These are phyloP conservation scores for Vultur gryphus DNA, from an alignment of 2,797 vertebrate species.

Conservation along the genomic window DNA sequence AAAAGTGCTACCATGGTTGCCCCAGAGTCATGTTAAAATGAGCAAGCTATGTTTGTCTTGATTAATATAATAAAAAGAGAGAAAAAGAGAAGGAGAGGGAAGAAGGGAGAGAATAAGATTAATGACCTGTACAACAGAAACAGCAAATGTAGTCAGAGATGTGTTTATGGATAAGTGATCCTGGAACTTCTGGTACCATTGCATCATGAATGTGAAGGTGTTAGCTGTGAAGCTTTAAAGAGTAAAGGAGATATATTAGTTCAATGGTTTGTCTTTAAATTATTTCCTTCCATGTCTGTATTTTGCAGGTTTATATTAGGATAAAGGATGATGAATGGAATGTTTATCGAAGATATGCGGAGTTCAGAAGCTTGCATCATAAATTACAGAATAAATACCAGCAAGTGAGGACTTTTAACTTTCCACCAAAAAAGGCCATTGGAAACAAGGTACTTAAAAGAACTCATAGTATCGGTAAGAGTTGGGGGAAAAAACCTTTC, in stretches of 20 bases:
- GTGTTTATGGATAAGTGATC: neutral
- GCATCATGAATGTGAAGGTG: neutral
- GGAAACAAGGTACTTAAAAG: conserved; percentile 90
- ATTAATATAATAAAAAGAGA: neutral
- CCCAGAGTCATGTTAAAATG: neutral
- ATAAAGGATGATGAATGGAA: conserved; percentile 99
- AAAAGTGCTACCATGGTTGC: neutral
- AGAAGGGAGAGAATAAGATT: neutral
- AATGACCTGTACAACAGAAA: neutral
- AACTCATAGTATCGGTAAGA: neutral
- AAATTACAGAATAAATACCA: conserved; percentile 86
- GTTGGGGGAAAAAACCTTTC: neutral
- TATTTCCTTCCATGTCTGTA: neutral
- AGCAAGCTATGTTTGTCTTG: neutral
- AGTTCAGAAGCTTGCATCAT: conserved; percentile 91
- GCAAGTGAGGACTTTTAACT: conserved; percentile 87
- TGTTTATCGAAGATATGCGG: conserved; percentile 91
- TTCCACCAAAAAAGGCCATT: conserved; percentile 97
- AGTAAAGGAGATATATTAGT: neutral
- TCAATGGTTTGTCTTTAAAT: neutral
- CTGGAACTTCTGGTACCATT: neutral
- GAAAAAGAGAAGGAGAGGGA: neutral
- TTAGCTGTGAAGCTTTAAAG: neutral
- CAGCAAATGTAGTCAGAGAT: neutral
- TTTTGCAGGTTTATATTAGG: conserved; percentile 90